Percentiles rank a stretch among this genome's conserved stretches.
These are phyloP conservation scores for Galagoides demidoff DNA, from an alignment of 2,797 vertebrate genomes.

Conservation along the genomic window DNA sequence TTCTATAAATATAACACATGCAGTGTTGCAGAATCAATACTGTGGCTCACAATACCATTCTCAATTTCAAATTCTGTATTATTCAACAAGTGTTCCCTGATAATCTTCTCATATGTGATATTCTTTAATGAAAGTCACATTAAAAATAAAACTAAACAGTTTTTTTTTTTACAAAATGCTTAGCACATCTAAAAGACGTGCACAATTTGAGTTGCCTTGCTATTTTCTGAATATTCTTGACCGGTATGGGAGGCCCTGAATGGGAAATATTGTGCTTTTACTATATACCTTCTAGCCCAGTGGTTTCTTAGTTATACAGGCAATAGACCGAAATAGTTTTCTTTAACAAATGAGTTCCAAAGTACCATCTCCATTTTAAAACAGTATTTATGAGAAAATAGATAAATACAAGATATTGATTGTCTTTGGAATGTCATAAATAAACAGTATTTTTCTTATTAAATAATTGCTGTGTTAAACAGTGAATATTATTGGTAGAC, in stretches of 20 bases:
- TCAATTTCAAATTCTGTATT: not conserved
- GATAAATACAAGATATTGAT: not conserved
- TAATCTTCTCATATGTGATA: not conserved
- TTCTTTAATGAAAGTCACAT: not conserved
- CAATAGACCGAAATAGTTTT: not conserved
- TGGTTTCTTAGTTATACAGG: not conserved
- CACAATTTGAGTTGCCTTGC: not conserved
- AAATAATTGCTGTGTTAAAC: not conserved
- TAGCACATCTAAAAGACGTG: not conserved
- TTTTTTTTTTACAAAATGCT: not conserved
- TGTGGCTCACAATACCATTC: not conserved
- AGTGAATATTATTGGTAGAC: not conserved
- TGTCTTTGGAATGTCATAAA: not conserved
- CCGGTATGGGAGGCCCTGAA: not conserved
- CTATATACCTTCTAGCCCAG: not conserved
- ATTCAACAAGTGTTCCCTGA: not conserved
- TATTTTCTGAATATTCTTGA: constrained; percentile 1
- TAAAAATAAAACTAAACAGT: not conserved
- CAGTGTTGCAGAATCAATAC: not conserved
- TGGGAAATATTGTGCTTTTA: not conserved
- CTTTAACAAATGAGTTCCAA: not conserved
- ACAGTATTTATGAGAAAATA: not conserved
- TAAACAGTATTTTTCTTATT: not conserved
- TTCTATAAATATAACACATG: not conserved
- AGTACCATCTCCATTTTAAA: not conserved